These are phyloP conservation scores for Echinops telfairi DNA, from an alignment of 2,113 vertebrate genomes.

Conservation along the genomic window DNA sequence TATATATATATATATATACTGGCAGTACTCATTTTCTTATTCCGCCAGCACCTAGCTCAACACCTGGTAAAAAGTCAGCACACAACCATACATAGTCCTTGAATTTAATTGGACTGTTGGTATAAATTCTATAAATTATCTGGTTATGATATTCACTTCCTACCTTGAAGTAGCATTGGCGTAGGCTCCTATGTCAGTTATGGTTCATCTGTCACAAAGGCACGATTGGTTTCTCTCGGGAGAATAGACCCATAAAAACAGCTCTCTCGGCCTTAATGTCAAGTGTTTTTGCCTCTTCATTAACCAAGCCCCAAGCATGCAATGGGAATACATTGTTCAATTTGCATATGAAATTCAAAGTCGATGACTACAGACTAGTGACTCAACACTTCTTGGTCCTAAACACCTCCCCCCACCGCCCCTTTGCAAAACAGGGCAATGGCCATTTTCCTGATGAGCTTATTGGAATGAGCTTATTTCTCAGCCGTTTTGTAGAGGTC, in stretches of 20 bases:
- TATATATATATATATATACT: neutral
- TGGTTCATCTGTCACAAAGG: constrained; percentile 56
- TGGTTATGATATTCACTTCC: constrained; percentile 49
- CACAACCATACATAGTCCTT: neutral
- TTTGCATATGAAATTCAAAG: constrained; percentile 27
- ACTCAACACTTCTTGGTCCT: too few relatives aligned
- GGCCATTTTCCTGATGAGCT: neutral
- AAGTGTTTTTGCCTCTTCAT: constrained; percentile 59
- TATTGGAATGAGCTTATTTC: too few relatives aligned
- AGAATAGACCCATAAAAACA: constrained; percentile 25
- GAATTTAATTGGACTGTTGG: constrained; percentile 66
- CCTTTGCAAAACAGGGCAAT: neutral
- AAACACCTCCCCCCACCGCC: neutral
- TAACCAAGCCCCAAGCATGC: constrained; percentile 30
- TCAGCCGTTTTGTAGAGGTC: constrained; percentile 7
- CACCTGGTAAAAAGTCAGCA: neutral
- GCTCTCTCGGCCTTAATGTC: constrained; percentile 72
- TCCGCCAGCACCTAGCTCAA: neutral
- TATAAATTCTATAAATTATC: constrained; percentile 54
- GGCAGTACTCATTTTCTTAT: neutral
- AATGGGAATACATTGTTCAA: neutral
- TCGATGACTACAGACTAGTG: neutral
- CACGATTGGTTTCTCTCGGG: constrained; percentile 44
- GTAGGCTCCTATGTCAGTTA: constrained; percentile 50
- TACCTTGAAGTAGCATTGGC: neutral